Conservation (phyloP, 2,797 vertebrate genomes). For the Galagoides demidoff region DNA sequence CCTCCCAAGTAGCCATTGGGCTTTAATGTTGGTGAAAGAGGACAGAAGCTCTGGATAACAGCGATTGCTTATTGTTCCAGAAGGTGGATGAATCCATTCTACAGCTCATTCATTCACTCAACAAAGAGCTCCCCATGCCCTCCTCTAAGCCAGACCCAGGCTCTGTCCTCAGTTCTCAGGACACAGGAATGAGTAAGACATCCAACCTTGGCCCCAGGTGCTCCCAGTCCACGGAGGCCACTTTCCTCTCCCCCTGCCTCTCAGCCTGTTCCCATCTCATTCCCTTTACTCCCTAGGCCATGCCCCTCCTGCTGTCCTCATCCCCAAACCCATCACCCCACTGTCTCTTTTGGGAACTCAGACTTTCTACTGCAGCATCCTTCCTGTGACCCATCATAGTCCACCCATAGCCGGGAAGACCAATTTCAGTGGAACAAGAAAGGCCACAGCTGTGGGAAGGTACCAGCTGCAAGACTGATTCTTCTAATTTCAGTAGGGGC, state of each 20-base stretch:
- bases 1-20: neutral
- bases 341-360: neutral
- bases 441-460: neutral
- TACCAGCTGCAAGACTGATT: neutral
- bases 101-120: neutral
- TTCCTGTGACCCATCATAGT: neutral
- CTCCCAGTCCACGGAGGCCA: neutral
- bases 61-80: neutral
- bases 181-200: neutral
- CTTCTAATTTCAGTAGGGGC: neutral
- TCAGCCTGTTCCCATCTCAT: neutral
- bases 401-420: neutral
- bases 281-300: neutral
- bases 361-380: too few species aligned
- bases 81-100: neutral
- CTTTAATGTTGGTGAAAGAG: neutral
- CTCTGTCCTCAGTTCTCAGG: neutral
- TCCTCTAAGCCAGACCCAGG: neutral
- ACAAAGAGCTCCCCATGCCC: neutral
- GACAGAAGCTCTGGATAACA: too few species aligned
- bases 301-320: too few species aligned
- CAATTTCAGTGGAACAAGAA: neutral
- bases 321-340: neutral
- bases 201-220: neutral
- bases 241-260: neutral